These are phyloP conservation scores for Drosophila affinis DNA, from an alignment of 2,888 invertebrate genomes.

Conservation along the genomic window DNA sequence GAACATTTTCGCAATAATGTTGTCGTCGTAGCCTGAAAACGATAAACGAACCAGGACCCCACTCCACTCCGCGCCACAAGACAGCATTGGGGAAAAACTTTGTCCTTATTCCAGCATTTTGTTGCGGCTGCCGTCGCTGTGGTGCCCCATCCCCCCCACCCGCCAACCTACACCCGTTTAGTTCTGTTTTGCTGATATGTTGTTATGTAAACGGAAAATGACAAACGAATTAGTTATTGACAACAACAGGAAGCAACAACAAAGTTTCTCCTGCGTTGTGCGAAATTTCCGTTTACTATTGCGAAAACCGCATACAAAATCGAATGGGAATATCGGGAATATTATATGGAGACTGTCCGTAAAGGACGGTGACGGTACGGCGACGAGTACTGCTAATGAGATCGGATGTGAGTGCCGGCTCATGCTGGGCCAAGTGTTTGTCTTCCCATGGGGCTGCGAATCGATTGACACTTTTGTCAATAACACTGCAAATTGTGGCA, in stretches of 20 bases:
- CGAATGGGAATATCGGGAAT: slow-evolving; percentile 18
- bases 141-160: no score
- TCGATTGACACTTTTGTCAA: slow-evolving; percentile 62
- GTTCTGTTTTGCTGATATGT: slow-evolving; percentile 43
- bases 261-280: slow-evolving; percentile 60
- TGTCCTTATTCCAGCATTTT: slow-evolving; percentile 74
- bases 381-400: slow-evolving; percentile 56
- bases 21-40: slow-evolving; percentile 60
- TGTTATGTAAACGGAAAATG: slow-evolving; percentile 79
- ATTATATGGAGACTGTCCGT: slow-evolving; percentile 26
- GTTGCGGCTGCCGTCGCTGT: slow-evolving; percentile 32
- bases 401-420: slow-evolving; percentile 29
- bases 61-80: slow-evolving; percentile 35
- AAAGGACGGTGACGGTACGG: not conserved
- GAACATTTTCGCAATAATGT: slow-evolving; percentile 69
- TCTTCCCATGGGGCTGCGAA: slow-evolving; percentile 47
- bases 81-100: slow-evolving; percentile 58
- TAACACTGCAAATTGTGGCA: slow-evolving; percentile 37
- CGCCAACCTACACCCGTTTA: not conserved
- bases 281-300: slow-evolving; percentile 73
- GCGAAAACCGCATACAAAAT: slow-evolving; percentile 31
- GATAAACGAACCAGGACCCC: slow-evolving; percentile 63
- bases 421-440: slow-evolving; percentile 4
- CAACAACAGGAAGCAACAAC: slow-evolving; percentile 72
- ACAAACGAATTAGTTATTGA: slow-evolving; percentile 79